Evolutionary conservation across 2,888 invertebrate species (phyloP), one percentile per base, ranked within the genome.

Genomic region (Melanophora roralis): DNA sequence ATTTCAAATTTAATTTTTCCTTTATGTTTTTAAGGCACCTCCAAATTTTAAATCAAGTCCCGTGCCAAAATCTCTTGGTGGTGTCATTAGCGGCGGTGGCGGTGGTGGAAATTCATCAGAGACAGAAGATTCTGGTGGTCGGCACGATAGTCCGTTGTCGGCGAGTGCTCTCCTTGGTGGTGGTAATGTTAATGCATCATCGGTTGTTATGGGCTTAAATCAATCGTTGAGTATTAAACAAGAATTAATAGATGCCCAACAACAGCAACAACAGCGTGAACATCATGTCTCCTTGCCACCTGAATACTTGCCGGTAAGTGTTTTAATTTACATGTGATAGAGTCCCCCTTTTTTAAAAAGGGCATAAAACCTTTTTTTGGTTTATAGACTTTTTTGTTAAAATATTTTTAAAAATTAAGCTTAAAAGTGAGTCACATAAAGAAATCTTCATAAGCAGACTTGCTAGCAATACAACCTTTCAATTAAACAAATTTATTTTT

Each of bases 31-130:
- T 87, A 89, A 93, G 93, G 91, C 92, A 89, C 91, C 92, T 85
- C 91, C 92, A 86, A 93, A 93, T 91, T 93, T 92, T 89, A 93
- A 93, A 91, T 91, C 92, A 90, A 92, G 92, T 91, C 92, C 92
- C 85, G 89, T 92, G 90, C 92, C 93, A 91, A 93, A 93, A 91
- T 90, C 92, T 69, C 62, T 68, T 45, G 49, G 62, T 49, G 77
- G 71, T 19, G 77, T 71, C 49, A n/a, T n/a, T n/a, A 6, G 27
- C 27, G 27, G 27, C 3, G 27, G 27, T 6, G 62, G 62, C 45
- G 76, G 76, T 7, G 78, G 79, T 45, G 89, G 89, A 89, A 93
- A 92, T 64, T 92, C 93, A 86, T 91, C 92, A 86, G 90, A 90
- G 83, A 87, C 87, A 65, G 90, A 90, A 85, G 90, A 90, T 82